Percentiles rank a stretch among this genome's conserved stretches.
Conservation (phyloP, 2,797 vertebrate genomes). For the Spinibarbus caldwelli region DNA sequence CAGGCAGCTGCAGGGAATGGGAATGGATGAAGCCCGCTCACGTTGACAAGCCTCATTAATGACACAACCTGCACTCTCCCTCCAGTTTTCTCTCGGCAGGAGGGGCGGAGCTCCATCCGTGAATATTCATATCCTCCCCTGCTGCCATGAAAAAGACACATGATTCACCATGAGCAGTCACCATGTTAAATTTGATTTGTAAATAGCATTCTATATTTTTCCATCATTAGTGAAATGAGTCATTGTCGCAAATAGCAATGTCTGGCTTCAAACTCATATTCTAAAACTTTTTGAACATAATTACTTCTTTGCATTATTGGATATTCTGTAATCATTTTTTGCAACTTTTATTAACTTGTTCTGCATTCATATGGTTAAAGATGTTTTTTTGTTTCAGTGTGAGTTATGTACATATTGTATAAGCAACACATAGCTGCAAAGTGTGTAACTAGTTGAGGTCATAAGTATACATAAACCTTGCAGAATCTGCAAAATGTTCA, state of each 20-base stretch:
- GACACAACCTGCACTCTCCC: conserved; percentile 50
- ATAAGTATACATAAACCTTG: neutral
- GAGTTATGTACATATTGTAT: neutral
- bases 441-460: neutral
- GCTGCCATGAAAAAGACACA: conserved; percentile 32
- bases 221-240: conserved; percentile 35
- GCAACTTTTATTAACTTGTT: neutral
- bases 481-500: neutral
- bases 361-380: neutral
- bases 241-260: conserved; percentile 8
- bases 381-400: neutral
- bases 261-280: neutral
- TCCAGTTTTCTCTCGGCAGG: conserved; percentile 30
- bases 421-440: neutral
- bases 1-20: conserved; percentile 50
- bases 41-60: conserved; percentile 60
- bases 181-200: conserved; percentile 39
- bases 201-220: conserved; percentile 41
- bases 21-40: conserved; percentile 36
- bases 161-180: conserved; percentile 54
- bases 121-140: conserved; percentile 49
- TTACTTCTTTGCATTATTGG: conserved; percentile 10
- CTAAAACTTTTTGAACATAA: conserved; percentile 12
- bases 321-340: neutral
- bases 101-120: conserved; percentile 32